Evolutionary conservation across 23 tunicate species (phyloP).

Genomic region (Corella eumyota): DNA sequence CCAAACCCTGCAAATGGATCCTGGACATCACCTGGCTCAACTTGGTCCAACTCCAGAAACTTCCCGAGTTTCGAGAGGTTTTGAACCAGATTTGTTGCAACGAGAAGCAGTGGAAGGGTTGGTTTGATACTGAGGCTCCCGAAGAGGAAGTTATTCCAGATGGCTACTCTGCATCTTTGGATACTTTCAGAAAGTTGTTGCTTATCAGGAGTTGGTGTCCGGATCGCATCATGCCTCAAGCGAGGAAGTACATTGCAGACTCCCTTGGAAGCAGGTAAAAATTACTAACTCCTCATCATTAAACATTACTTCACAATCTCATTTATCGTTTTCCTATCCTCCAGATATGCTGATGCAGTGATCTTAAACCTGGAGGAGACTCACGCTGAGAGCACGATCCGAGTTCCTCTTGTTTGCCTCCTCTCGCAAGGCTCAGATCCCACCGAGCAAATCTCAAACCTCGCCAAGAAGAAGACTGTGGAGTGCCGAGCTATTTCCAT

Average conservation of each 20-base stretch:
- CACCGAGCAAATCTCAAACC: slow-evolving; percentile 79
- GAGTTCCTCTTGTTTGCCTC: slow-evolving; percentile 90
- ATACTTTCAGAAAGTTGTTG: slow-evolving; percentile 71
- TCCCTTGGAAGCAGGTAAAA: slow-evolving; percentile 79
- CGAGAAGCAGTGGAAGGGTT: slow-evolving; percentile 88
- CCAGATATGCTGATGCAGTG: slow-evolving; percentile 94
- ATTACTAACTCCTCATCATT: background rate
- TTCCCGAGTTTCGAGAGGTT: slow-evolving; percentile 96
- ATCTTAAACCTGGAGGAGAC: slow-evolving; percentile 84
- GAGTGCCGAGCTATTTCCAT: slow-evolving; percentile 94
- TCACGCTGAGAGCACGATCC: slow-evolving; percentile 78
- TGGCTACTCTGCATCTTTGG: slow-evolving; percentile 87
- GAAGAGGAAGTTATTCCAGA: slow-evolving; percentile 93
- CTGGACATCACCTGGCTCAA: slow-evolving; percentile 96
- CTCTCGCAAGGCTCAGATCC: slow-evolving; percentile 98
- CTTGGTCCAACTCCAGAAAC: slow-evolving; percentile 83
- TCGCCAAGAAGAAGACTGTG: slow-evolving; percentile 75
- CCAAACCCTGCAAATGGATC: slow-evolving; percentile 97
- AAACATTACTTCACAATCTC: too few species aligned
- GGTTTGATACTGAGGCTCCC: slow-evolving; percentile 97
- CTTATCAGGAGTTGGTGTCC: slow-evolving; percentile 92
- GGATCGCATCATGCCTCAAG: slow-evolving; percentile 99
- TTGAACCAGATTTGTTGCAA: slow-evolving; percentile 89
- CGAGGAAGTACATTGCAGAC: slow-evolving; percentile 73
- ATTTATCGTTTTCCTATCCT: too few species aligned